These are phyloP conservation scores for Coilia nasus DNA, from an alignment of 2,797 vertebrate species.

Conservation along the genomic window DNA sequence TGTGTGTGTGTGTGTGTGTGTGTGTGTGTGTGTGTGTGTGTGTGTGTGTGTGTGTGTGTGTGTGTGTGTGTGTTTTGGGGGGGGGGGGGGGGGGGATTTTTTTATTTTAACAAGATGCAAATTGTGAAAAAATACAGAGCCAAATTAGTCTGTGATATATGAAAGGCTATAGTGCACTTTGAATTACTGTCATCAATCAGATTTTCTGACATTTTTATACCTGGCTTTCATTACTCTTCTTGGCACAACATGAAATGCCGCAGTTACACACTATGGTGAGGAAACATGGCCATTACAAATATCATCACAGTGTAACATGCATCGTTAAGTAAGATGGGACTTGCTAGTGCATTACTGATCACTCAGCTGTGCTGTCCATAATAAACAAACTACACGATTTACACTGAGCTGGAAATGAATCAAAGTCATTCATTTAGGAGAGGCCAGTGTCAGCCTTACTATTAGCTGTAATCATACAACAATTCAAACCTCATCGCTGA, in stretches of 20 bases:
- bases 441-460: background rate
- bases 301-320: background rate
- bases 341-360: background rate
- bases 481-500: no score
- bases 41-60: no score
- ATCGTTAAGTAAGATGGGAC: background rate
- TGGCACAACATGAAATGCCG: background rate
- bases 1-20: no score
- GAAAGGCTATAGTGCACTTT: constrained; percentile 17
- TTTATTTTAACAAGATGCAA: constrained; percentile 13
- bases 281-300: background rate
- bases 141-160: constrained; percentile 12
- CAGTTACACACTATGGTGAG: background rate
- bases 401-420: background rate
- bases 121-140: constrained; percentile 1
- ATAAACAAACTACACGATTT: background rate
- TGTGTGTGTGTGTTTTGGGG: no score
- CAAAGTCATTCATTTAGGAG: background rate
- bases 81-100: background rate
- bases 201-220: constrained; percentile 1
- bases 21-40: no score
- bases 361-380: background rate
- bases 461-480: no score
- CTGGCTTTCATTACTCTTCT: background rate
- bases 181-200: constrained; percentile 20